These are phyloP conservation scores for Euschistus heros DNA, from an alignment of 1,140 invertebrate genomes.

Conservation along the genomic window DNA sequence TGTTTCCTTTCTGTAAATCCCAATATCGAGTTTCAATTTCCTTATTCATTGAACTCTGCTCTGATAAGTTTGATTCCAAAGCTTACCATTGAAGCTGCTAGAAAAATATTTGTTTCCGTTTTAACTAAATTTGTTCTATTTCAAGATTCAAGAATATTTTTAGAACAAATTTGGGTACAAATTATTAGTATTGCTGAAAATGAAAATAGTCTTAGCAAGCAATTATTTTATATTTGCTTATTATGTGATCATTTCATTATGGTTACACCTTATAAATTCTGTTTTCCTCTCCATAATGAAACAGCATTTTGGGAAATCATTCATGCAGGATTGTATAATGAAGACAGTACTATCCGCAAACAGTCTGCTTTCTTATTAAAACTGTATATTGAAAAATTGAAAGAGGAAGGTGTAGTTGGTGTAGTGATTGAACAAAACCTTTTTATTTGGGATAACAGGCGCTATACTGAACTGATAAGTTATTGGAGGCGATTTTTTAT, in stretches of 20 bases:
- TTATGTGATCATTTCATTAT: conserved; percentile 13
- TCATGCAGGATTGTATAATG: conserved; percentile 23
- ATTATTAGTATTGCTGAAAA: neutral
- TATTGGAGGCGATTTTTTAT: conserved; percentile 37
- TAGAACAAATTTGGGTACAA: neutral
- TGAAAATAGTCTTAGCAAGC: neutral
- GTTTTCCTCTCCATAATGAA: conserved; percentile 15
- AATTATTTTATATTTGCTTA: conserved; percentile 15
- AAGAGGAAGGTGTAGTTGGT: neutral
- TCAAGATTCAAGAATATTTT: neutral
- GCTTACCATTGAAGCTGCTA: neutral
- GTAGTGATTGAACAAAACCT: conserved; percentile 15
- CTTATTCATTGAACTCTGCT: no score
- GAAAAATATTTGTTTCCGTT: neutral
- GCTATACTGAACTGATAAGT: conserved; percentile 21
- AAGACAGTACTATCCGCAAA: conserved; percentile 31
- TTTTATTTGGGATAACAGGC: conserved; percentile 24
- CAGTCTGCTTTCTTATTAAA: conserved; percentile 35
- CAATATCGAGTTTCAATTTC: no score
- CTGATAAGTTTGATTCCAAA: neutral
- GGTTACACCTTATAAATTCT: neutral
- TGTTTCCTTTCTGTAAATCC: neutral
- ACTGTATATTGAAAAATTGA: conserved; percentile 31
- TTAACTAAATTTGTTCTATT: neutral
- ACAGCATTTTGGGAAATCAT: conserved; percentile 27